Evolutionary conservation across 53 echinoderm and acorn worm genomes (phyloP).

Genomic region (Hippasteria phrygiana): DNA sequence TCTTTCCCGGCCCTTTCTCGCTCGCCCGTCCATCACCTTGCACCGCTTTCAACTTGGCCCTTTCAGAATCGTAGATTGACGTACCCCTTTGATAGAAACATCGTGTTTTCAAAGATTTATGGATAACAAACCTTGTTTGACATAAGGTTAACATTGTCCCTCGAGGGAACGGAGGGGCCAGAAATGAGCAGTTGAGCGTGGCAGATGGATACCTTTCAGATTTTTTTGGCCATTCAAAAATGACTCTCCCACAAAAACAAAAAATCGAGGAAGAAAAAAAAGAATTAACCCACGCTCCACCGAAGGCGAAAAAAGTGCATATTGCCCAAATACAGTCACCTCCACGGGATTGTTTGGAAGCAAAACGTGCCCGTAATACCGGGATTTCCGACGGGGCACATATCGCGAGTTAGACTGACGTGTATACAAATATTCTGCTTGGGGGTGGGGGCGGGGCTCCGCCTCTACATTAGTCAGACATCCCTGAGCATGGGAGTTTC

Average conservation of each 20-base stretch:
- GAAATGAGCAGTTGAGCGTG: conserved; percentile 74
- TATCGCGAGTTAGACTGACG: conserved; percentile 18
- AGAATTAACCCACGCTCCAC: conserved; percentile 64
- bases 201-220: conserved; percentile 81
- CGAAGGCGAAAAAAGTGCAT: conserved; percentile 67
- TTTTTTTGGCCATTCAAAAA: conserved; percentile 57
- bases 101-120: conserved; percentile 76
- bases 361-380: conserved; percentile 52
- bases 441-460: conserved; percentile 44
- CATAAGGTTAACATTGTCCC: conserved; percentile 95
- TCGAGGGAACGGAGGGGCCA: conserved; percentile 60
- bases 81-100: conserved; percentile 88
- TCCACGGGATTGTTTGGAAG: conserved; percentile 62
- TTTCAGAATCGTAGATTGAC: conserved; percentile 80
- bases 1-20: conserved; percentile 66
- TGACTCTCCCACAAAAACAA: conserved; percentile 20
- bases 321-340: conserved; percentile 63
- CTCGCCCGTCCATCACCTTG: conserved; percentile 74
- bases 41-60: conserved; percentile 60
- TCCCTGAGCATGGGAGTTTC: not conserved
- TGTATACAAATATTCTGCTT: conserved; percentile 46
- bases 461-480: not conserved
- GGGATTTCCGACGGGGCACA: conserved; percentile 61
- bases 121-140: conserved; percentile 95
- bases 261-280: not conserved